Evolutionary conservation across 2,113 vertebrate genomes (phyloP).

Genomic region (Paralichthys olivaceus): DNA sequence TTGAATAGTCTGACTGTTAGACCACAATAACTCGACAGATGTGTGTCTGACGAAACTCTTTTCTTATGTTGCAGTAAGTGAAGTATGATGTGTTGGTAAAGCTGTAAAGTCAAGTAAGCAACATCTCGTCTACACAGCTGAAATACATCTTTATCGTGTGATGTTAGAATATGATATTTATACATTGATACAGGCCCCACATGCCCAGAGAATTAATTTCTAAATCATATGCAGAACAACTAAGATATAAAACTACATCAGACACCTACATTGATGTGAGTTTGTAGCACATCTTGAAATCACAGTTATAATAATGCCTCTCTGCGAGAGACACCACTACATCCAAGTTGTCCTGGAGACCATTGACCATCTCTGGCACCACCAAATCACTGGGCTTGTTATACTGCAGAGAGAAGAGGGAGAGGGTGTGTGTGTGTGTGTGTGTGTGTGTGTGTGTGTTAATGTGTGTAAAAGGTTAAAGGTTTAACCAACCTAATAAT

Average conservation of each 20-base stretch:
- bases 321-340: constrained; percentile 98
- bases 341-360: constrained; percentile 97
- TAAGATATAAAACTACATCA: background rate
- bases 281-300: constrained; percentile 99
- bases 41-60: no score
- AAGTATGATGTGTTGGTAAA: background rate
- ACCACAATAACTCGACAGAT: no score
- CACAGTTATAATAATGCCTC: constrained; percentile 99
- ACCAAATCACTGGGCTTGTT: constrained; percentile 96
- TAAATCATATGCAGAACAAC: background rate
- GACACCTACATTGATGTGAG: constrained; percentile 94
- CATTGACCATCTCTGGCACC: constrained; percentile 89
- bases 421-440: background rate
- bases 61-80: background rate
- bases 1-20: no score
- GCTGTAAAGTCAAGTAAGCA: no score
- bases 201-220: background rate
- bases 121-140: no score
- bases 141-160: background rate
- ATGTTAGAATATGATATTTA: background rate
- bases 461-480: background rate
- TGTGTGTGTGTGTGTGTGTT: background rate
- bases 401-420: constrained; percentile 85
- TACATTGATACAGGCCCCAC: background rate
- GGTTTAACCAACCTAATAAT: no score